Base-by-base conservation (phyloP, 2,113 vertebrate genomes). In the Tachycineta bicolor region DNA sequence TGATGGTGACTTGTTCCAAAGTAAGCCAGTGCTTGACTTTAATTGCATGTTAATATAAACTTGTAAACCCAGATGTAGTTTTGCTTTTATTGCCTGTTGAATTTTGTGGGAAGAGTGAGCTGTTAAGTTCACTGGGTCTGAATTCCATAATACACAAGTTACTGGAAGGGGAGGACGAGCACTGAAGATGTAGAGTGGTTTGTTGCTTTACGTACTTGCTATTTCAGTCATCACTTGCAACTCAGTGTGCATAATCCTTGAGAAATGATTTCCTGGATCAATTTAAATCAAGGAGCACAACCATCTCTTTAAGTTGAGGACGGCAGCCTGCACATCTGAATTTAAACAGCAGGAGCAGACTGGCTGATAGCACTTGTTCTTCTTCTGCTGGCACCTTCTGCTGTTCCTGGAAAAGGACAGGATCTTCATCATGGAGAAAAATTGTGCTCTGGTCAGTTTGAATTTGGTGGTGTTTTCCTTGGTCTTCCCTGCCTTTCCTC, bases 221-320 rank as follows among this genome's bases (percentile, higher is more conserved):
- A 37, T 87, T 93, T 90, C 25, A 80, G 55, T 90, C 47, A 17
- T 84, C 65, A 22, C 81, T 90, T 85, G 43, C 89, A 79, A 83
- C 70, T 91, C 74, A 62, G 41, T 31, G 7, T 73, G 53, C 62
- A 64, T 93, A 82, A 85, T 71, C 81, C 68, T 82, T 69, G 81
- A 67, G 33, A 82, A 87, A 79, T 96, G 62, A 83, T 91, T 96
- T 89, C 89, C 84, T 93, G 89, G 43, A 68, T 87, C 67, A 76
- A 33, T 93, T 89, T 84, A 91, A 91, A 82, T 94, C 31, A 56
- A 78, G 75, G 70, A 95, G 11, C 56, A 60, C 29, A 87, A 18
- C 64, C 37, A 21, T 84, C 5, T 81, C 70, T 92, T 96, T 49
- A 46, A 81, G 60, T 22, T 89, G 56, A 74, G 71, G 75, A 20